phyloP scores from a whole-genome alignment of 2,797 vertebrate genomes.

The Agapornis canus region DNA sequence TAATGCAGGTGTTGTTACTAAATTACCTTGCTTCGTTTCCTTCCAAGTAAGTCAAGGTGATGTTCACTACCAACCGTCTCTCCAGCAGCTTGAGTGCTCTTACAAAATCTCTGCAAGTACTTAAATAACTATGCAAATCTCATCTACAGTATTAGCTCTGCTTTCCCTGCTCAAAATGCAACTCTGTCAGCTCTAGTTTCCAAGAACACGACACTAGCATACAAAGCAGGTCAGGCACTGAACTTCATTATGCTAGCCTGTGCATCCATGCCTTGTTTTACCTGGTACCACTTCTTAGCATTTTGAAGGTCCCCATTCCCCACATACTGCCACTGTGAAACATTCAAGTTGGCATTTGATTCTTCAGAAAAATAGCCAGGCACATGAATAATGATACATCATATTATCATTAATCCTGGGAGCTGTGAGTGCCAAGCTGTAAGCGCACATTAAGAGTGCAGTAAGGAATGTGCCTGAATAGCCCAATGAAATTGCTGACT shows the following conservation, averaged over 20 bases:
- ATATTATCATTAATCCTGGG: not conserved
- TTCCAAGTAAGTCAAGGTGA: conserved; percentile 37
- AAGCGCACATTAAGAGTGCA: not conserved
- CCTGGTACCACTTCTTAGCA: not conserved
- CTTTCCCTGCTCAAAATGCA: conserved; percentile 14
- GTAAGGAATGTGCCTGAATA: not conserved
- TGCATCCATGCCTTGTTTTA: not conserved
- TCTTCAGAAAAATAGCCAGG: not conserved
- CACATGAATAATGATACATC: not conserved
- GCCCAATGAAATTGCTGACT: not conserved
- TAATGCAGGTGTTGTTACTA: not conserved
- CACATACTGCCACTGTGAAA: not conserved
- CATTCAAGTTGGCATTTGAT: not conserved
- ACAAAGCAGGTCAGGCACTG: not conserved
- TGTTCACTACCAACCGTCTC: not conserved
- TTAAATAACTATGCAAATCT: conserved; percentile 53
- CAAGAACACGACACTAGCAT: conserved; percentile 2
- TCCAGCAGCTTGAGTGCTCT: not conserved
- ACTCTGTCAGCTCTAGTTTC: conserved; percentile 20
- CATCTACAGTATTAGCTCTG: conserved; percentile 26
- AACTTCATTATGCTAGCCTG: not conserved
- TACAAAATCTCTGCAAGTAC: conserved; percentile 44
- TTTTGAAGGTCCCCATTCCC: not conserved
- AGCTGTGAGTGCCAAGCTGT: not conserved
- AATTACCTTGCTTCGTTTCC: not conserved